A percentile compares a stretch with the other conserved stretches of the same genome.
These are phyloP conservation scores for Ciconia nigra DNA, from an alignment of 2,797 vertebrate genomes.

Conservation along the genomic window DNA sequence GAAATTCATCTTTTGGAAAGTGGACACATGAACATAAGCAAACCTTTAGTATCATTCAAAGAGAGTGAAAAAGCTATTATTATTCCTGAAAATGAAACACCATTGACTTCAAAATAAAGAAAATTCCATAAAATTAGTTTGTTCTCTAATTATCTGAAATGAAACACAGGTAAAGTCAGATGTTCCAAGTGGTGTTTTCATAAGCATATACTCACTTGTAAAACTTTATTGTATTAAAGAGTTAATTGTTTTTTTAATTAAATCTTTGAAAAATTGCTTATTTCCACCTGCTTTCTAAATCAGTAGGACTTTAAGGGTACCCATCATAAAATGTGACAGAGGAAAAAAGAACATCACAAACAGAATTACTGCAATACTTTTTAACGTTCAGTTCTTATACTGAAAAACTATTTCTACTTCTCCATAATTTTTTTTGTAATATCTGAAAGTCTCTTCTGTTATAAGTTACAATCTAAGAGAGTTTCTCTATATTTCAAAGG, in stretches of 20 bases:
- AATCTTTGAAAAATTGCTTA: not conserved
- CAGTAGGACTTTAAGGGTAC: not conserved
- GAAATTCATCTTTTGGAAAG: not conserved
- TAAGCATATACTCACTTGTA: not conserved
- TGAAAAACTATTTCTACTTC: not conserved
- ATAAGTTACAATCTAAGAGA: not conserved
- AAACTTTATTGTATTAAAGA: not conserved
- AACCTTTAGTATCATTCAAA: not conserved
- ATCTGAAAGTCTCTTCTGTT: not conserved
- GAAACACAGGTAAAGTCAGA: not conserved
- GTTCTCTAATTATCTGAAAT: not conserved
- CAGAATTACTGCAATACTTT: not conserved
- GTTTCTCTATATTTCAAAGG: not conserved
- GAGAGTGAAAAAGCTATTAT: not conserved
- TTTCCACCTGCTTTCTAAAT: not conserved
- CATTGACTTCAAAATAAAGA: not conserved
- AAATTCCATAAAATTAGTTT: not conserved
- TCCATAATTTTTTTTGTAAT: not conserved
- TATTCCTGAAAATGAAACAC: not conserved
- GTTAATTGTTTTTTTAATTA: fast-evolving
- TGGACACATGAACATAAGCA: not conserved
- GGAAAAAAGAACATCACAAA: not conserved
- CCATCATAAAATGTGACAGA: not conserved
- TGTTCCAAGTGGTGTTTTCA: not conserved
- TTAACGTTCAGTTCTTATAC: not conserved